These are phyloP conservation scores for Drosophila bunnanda DNA, from an alignment of 2,888 invertebrate species.

Conservation along the genomic window DNA sequence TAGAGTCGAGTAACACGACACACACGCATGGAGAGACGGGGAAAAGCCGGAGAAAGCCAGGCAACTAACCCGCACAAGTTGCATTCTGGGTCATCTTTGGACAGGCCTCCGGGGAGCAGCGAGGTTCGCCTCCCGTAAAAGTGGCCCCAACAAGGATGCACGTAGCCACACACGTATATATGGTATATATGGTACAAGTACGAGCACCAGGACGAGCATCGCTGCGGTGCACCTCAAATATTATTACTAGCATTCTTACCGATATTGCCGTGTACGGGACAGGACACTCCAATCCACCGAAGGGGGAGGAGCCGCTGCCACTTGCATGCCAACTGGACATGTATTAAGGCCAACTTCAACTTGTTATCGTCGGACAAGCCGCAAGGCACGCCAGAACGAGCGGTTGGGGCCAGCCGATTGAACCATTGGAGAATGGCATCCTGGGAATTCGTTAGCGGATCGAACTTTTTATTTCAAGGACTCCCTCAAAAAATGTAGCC, in stretches of 20 bases:
- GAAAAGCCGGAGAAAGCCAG: constrained; percentile 24
- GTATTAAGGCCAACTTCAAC: constrained; percentile 68
- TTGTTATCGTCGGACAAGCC: constrained; percentile 39
- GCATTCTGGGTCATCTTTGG: constrained; percentile 75
- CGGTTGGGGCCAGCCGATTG: constrained; percentile 29
- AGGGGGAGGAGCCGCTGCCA: constrained; percentile 13
- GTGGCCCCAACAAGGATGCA: constrained; percentile 48
- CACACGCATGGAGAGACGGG: not conserved
- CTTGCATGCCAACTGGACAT: constrained; percentile 65
- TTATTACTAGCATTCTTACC: constrained; percentile 77
- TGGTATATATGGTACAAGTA: constrained; percentile 16
- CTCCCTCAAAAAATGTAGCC: constrained; percentile 24
- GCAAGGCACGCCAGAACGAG: constrained; percentile 21
- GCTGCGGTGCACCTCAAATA: constrained; percentile 77
- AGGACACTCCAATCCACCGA: constrained; percentile 9
- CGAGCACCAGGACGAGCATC: constrained; percentile 38
- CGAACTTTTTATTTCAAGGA: constrained; percentile 39
- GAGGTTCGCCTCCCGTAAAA: constrained; percentile 51
- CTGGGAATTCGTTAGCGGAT: constrained; percentile 36
- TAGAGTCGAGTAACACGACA: constrained; percentile 36
- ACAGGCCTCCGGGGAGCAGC: constrained; percentile 53
- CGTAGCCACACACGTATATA: constrained; percentile 6
- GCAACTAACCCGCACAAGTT: constrained; percentile 74
- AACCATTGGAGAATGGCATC: constrained; percentile 26
- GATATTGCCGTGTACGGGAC: constrained; percentile 71